Conservation (phyloP, 2,888 invertebrate species). For the Rambutsinella grinnellia region DNA sequence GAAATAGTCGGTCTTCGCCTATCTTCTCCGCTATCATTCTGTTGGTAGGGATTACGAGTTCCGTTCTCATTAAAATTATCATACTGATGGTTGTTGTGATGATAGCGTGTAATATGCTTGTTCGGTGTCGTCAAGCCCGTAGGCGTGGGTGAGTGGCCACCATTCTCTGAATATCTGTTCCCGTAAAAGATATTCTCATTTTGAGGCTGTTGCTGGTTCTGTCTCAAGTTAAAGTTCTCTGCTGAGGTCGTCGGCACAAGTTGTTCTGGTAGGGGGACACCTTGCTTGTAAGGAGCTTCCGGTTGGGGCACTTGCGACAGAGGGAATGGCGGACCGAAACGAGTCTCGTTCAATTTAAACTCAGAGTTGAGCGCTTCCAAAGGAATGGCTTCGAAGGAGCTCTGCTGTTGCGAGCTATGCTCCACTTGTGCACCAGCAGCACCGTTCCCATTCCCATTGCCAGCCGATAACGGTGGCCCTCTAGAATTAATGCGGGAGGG, state of each 20-base stretch:
- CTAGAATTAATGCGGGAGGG: slow-evolving; percentile 83
- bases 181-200: slow-evolving; percentile 39
- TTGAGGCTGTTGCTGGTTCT: slow-evolving; percentile 39
- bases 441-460: slow-evolving; percentile 8
- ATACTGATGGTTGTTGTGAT: slow-evolving; percentile 40
- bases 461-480: slow-evolving; percentile 81
- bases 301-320: slow-evolving; percentile 63
- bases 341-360: slow-evolving; percentile 53
- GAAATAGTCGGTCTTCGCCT: slow-evolving; percentile 16
- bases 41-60: slow-evolving; percentile 45
- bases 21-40: slow-evolving; percentile 19
- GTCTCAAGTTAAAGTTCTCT: slow-evolving; percentile 45
- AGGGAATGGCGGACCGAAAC: slow-evolving; percentile 65
- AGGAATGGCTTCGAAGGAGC: slow-evolving; percentile 67
- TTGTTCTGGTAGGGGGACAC: slow-evolving; percentile 81
- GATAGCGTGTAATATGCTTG: slow-evolving; percentile 47
- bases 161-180: slow-evolving; percentile 57
- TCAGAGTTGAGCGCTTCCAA: slow-evolving; percentile 64
- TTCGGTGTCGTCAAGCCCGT: slow-evolving; percentile 26
- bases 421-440: slow-evolving; percentile 23
- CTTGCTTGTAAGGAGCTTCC: slow-evolving; percentile 75
- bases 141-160: too few species aligned
- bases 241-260: slow-evolving; percentile 71
- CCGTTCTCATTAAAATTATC: slow-evolving; percentile 52
- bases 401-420: slow-evolving; percentile 31